A percentile compares a stretch with the other conserved stretches of the same genome.
Conservation (phyloP, 1,140 invertebrate genomes). For the Pentalonia nigronervosa region DNA sequence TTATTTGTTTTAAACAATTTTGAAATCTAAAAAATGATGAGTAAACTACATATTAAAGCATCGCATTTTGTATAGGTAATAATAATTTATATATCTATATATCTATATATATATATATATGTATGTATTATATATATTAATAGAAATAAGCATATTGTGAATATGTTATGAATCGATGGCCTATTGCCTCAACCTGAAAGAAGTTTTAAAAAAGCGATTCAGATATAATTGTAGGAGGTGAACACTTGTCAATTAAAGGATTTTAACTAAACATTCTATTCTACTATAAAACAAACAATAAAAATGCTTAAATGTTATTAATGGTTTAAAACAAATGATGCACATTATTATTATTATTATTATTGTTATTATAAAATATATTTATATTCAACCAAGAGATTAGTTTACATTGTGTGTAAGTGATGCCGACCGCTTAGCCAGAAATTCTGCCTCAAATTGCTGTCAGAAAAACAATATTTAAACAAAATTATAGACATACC, state of each 20-base stretch:
- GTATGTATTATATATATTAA: neutral
- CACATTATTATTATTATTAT: conserved; percentile 3
- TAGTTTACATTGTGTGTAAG: conserved; percentile 57
- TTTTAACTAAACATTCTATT: conserved; percentile 48
- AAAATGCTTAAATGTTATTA: conserved; percentile 11
- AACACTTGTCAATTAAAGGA: conserved; percentile 28
- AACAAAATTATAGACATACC: conserved; percentile 30
- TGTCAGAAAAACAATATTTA: conserved; percentile 55
- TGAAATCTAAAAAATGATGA: conserved; percentile 12
- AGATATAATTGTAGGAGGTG: neutral
- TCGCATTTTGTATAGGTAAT: neutral
- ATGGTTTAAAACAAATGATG: conserved; percentile 42
- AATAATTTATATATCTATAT: too few species aligned
- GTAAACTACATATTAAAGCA: conserved; percentile 38
- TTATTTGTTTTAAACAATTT: neutral
- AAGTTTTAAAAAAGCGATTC: conserved; percentile 47
- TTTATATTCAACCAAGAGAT: conserved; percentile 19
- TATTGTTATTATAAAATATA: neutral
- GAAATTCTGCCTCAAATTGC: conserved; percentile 55
- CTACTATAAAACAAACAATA: conserved; percentile 41
- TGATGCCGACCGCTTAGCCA: conserved; percentile 57
- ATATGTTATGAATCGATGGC: conserved; percentile 6
- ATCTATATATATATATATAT: too few species aligned
- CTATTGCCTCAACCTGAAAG: conserved; percentile 36
- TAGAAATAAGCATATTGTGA: conserved; percentile 40